Evolutionary conservation across 2,797 vertebrate species (phyloP), one percentile per base, ranked within the genome.

Genomic region (Cuculus canorus): DNA sequence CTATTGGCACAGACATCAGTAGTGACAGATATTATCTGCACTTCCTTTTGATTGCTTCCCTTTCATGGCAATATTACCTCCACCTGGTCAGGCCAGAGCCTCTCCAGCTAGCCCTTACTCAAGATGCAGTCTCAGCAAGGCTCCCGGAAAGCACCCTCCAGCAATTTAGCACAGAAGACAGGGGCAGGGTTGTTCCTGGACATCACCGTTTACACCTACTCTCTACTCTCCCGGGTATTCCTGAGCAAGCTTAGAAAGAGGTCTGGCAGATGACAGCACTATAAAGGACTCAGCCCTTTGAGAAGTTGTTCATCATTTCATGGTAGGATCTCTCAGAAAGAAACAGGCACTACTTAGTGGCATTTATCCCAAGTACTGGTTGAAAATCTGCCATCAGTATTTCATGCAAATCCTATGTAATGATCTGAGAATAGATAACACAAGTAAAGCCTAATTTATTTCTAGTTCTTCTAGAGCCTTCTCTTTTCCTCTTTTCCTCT

Each of bases 31-130:
- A 21, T 5, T 70, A 92, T 75, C 90, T 75, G 71, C 43, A 41
- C 66, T 96, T 95, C 90, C 86, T 85, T 70, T 63, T 32, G 64
- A 54, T 23, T 71, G 48, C 70, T 93, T 82, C 83, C 52, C 90
- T 84, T 82, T 84, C 33, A 17, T 70, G 71, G 57, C 82, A 88
- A 2, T 17, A 25, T 63, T 21, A 24, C 60, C 88, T 81, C 71
- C 27, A 47, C 61, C 91, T 63, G 60, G 9, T 22, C 92, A 59
- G 39, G 17, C 8, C 77, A 45, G 52, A 64, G 45, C 33, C 37
- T 80, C 64, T 68, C 65, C 68, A 64, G 57, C 48, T 12, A 65
- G 37, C 37, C 48, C 52, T 72, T 50, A 14, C 28, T 61, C 71
- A 22, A n/a, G 17, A 28, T 25, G n/a, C 57, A 45, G 28, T 19